Conservation (phyloP, 2,888 invertebrate species). For the Antheraea yamamai region DNA sequence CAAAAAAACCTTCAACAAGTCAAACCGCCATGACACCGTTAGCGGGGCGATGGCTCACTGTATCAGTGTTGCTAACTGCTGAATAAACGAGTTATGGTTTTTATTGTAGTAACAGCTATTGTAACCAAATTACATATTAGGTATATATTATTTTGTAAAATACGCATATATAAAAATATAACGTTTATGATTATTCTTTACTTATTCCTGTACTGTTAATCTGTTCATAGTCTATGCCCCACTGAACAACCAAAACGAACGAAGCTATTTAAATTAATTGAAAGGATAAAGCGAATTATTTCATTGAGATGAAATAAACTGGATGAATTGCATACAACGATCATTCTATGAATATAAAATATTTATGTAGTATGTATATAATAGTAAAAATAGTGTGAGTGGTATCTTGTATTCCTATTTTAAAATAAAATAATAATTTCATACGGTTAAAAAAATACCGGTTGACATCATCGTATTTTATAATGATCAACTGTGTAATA, state of each 20-base stretch:
- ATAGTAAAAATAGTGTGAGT: neutral
- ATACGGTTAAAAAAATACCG: neutral
- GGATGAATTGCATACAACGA: neutral
- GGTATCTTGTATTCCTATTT: too few relatives aligned
- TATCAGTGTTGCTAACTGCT: slow-evolving; percentile 58
- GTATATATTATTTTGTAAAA: neutral
- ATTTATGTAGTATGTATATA: neutral
- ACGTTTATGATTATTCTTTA: neutral
- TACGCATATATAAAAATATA: neutral
- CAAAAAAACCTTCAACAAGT: slow-evolving; percentile 80
- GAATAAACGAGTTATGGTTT: neutral
- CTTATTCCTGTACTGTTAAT: slow-evolving; percentile 18
- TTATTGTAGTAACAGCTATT: neutral
- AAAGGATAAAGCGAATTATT: slow-evolving; percentile 43
- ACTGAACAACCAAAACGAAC: slow-evolving; percentile 14
- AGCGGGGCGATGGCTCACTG: slow-evolving; percentile 82
- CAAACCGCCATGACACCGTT: slow-evolving; percentile 83
- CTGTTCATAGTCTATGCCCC: slow-evolving; percentile 2
- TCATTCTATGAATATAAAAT: neutral
- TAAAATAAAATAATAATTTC: neutral
- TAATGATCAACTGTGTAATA: neutral
- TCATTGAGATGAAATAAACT: slow-evolving; percentile 27
- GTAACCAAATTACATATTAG: neutral
- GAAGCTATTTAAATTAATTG: slow-evolving; percentile 26
- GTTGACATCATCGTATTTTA: neutral